Conservation (phyloP, 1,140 invertebrate species). For the Drosophila jambulina region DNA sequence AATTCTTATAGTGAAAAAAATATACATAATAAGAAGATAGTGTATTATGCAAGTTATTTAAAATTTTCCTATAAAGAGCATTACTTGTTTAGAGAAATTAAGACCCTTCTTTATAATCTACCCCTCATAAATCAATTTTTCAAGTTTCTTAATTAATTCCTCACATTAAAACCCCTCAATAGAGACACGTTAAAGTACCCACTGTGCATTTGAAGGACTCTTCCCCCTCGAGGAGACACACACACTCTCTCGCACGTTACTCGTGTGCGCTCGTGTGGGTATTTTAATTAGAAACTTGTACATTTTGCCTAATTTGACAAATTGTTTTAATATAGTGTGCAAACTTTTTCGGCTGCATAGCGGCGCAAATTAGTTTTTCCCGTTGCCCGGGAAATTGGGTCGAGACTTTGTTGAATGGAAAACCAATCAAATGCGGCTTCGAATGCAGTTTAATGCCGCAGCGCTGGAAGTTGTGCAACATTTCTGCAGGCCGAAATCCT, state of each 20-base stretch:
- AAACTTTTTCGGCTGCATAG: slow-evolving; percentile 67
- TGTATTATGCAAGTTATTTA: no score
- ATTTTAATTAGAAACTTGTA: slow-evolving; percentile 82
- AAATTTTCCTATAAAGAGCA: no score
- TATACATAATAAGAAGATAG: no score
- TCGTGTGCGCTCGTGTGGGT: slow-evolving; percentile 43
- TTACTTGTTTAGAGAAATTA: no score
- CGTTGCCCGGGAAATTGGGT: slow-evolving; percentile 25
- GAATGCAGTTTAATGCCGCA: slow-evolving; percentile 9
- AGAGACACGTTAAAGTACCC: neutral
- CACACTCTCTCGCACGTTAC: neutral
- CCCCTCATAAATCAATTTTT: neutral
- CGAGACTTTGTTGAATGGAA: slow-evolving; percentile 23
- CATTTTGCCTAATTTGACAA: slow-evolving; percentile 81
- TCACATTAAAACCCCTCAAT: neutral
- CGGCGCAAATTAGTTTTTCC: slow-evolving; percentile 69
- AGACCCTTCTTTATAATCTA: neutral
- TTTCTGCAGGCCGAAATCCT: neutral
- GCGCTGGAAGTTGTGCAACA: slow-evolving; percentile 61
- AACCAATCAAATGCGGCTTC: slow-evolving; percentile 62
- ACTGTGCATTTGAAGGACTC: slow-evolving; percentile 9
- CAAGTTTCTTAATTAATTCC: neutral
- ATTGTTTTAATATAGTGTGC: slow-evolving; percentile 75
- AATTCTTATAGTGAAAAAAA: no score
- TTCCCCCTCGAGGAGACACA: slow-evolving; percentile 2